Percentiles rank a stretch among this genome's conserved stretches.
Conservation (phyloP, 2,888 invertebrate genomes). For the Pseudoips prasinana region DNA sequence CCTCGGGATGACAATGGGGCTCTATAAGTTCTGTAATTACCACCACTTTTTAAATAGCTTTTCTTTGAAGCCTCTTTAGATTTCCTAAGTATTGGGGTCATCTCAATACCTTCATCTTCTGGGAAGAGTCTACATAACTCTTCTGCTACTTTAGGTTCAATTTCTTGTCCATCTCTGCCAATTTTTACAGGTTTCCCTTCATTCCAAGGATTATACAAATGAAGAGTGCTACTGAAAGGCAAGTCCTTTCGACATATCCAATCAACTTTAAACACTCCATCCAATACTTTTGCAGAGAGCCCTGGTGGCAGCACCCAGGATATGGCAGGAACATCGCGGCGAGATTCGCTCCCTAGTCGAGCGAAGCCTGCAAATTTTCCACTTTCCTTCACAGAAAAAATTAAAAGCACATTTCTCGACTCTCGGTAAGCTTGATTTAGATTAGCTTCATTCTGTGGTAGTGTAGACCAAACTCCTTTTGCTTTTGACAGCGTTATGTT, state of each 20-base stretch:
- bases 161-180: constrained; percentile 99
- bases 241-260: constrained; percentile 98
- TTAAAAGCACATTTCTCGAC: constrained; percentile 95
- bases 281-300: constrained; percentile 94
- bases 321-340: constrained; percentile 93
- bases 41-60: constrained; percentile 76
- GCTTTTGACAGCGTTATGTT: constrained; percentile 97
- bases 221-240: constrained; percentile 94
- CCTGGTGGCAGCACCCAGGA: constrained; percentile 98
- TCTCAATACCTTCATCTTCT: constrained; percentile 94
- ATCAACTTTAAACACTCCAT: constrained; percentile 97
- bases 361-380: constrained; percentile 98
- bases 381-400: constrained; percentile 99
- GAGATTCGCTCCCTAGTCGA: constrained; percentile 92
- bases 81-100: constrained; percentile 92
- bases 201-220: constrained; percentile 98
- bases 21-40: constrained; percentile 75
- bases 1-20: constrained; percentile 69
- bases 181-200: constrained; percentile 99
- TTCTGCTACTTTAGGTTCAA: constrained; percentile 97
- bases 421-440: constrained; percentile 97
- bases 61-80: constrained; percentile 92
- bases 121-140: constrained; percentile 96
- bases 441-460: constrained; percentile 98
- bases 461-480: constrained; percentile 98